Evolutionary conservation across 2,113 vertebrate genomes (phyloP).

Genomic region (Cisticola juncidis): DNA sequence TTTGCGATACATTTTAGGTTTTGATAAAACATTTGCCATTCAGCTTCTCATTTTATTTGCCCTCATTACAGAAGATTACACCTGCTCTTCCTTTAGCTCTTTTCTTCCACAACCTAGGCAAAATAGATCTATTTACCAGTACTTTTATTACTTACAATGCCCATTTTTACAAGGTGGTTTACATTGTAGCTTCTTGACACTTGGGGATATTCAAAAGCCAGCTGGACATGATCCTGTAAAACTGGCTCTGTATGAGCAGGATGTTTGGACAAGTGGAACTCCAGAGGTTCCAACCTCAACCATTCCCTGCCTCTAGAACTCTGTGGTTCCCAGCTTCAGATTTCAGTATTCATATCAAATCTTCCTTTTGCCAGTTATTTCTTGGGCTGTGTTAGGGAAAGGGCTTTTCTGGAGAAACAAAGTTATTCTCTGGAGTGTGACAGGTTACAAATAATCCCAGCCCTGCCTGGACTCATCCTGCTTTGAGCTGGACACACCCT

Average conservation of each 20-base stretch:
- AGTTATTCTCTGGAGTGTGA: not conserved
- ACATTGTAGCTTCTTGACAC: not conserved
- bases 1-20: not conserved
- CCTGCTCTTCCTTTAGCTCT: not conserved
- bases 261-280: not conserved
- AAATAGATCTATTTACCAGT: not conserved
- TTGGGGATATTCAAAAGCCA: not conserved
- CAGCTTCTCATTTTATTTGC: not conserved
- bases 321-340: not conserved
- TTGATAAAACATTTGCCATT: not conserved
- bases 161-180: not conserved
- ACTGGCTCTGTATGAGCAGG: not conserved
- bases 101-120: not conserved
- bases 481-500: not conserved
- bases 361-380: not conserved
- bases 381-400: not conserved
- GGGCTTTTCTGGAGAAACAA: not conserved
- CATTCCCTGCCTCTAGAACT: not conserved
- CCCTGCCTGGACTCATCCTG: not conserved
- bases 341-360: not conserved
- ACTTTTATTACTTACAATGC: not conserved
- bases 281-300: not conserved
- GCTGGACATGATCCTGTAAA: accelerated
- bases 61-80: not conserved
- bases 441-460: not conserved